Base-by-base conservation (phyloP, 2,113 vertebrate species). In the Oriolus oriolus region DNA sequence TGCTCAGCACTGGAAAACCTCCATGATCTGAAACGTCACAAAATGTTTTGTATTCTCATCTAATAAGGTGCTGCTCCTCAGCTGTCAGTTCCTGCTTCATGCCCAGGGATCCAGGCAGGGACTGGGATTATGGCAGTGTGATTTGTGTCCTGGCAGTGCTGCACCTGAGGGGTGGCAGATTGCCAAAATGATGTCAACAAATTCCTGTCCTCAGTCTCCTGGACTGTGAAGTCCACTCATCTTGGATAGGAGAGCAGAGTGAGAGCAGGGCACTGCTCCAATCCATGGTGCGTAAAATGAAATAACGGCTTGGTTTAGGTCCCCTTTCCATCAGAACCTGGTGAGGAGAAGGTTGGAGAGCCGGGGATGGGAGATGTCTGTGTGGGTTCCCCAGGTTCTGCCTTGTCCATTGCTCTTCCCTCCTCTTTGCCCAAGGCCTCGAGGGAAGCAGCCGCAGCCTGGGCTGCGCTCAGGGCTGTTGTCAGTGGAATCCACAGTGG, bases 121-220 rank as follows among this genome's bases (percentile, higher is more conserved):
- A 4, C 13, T 0, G 1, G 31, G 21, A 13, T 8, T 1, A 0
- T 5, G 33, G 84, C 63, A 18, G 54, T 15, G 47, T 52, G 31
- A 5, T 85, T 61, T 53, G 54, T 13, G 5, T 53, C 66, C 66
- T 83, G 70, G 19, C 11, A 13, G 4, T 37, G 54, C 44, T 68
- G 44, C 33, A 9, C 30, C 39, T n/a, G 54, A 50, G 73, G 21
- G 59, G 41, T 16, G 41, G 6, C 11, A 49, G 6, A 54, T 57
- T 61, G 22, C n/a, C 54, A 19, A 50, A 75, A 63, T 49, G 13
- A 9, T 1, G 3, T 5, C 16, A 7, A 7, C 66, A 21, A 7
- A 1, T 54, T 60, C 4, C 3, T 27, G 15, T 27, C 13, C 23
- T 50, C 10, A 9, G 0, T 10, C 15, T 53, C 15, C 31, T 11